phyloP scores from a whole-genome alignment of 2,797 vertebrate species.

The Otolemur crassicaudatus region DNA sequence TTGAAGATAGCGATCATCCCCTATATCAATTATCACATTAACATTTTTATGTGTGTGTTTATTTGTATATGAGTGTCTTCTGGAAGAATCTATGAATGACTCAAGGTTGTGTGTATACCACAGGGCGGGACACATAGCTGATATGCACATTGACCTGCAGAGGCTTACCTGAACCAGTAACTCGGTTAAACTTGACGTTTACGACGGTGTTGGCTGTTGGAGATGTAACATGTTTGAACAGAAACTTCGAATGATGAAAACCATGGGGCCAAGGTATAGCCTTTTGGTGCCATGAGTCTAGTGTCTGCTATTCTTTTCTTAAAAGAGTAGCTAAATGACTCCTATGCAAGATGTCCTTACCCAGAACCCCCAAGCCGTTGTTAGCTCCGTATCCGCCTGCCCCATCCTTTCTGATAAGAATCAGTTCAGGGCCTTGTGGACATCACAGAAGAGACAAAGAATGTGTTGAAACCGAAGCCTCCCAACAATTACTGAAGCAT shows the following conservation, averaged over 20 bases:
- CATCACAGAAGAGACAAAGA: background rate
- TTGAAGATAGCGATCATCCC: background rate
- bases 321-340: background rate
- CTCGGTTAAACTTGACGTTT: background rate
- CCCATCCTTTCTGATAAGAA: slow-evolving; percentile 18
- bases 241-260: slow-evolving; percentile 18
- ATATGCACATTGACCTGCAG: background rate
- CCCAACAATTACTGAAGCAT: slow-evolving; percentile 63
- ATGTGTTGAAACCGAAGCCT: slow-evolving; percentile 4
- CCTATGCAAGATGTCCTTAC: background rate
- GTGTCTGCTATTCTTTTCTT: background rate
- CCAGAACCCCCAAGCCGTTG: background rate
- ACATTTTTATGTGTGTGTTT: slow-evolving; percentile 23
- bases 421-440: background rate
- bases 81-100: slow-evolving; percentile 38
- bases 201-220: background rate
- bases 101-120: background rate
- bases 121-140: background rate
- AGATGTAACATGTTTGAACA: background rate
- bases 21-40: background rate
- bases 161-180: background rate
- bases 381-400: background rate
- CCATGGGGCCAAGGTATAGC: background rate
- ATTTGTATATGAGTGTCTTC: slow-evolving; percentile 13
- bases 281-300: background rate